phyloP scores from a whole-genome alignment of 1,140 invertebrate genomes.

The Drosophila subobscura region DNA sequence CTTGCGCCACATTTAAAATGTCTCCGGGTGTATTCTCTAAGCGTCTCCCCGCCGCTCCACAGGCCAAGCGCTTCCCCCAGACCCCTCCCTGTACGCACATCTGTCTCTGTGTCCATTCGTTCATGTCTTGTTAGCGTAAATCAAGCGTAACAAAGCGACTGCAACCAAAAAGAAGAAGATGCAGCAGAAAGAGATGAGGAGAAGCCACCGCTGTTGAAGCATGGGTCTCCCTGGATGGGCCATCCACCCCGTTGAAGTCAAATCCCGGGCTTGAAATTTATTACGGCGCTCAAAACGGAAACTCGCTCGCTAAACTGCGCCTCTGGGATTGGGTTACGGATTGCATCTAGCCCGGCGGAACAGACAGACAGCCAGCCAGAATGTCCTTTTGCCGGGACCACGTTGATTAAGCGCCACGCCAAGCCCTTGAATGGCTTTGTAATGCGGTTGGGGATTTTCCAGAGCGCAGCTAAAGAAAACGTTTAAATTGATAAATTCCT shows the following conservation, averaged over 20 bases:
- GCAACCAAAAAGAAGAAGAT: slow-evolving; percentile 45
- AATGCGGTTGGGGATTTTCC: slow-evolving; percentile 36
- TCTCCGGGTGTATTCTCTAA: slow-evolving; percentile 65
- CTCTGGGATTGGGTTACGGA: slow-evolving; percentile 61
- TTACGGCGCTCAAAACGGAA: slow-evolving; percentile 71
- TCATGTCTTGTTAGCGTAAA: slow-evolving; percentile 82
- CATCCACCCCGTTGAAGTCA: slow-evolving; percentile 41
- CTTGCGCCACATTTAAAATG: slow-evolving; percentile 81
- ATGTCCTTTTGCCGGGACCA: slow-evolving; percentile 42
- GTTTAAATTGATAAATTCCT: slow-evolving; percentile 52
- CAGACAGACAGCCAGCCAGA: slow-evolving; percentile 30
- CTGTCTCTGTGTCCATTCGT: slow-evolving; percentile 72
- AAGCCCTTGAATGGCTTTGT: slow-evolving; percentile 50
- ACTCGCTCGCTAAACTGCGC: slow-evolving; percentile 71
- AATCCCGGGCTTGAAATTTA: slow-evolving; percentile 70
- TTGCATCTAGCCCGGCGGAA: slow-evolving; percentile 26
- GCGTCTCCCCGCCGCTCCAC: slow-evolving; percentile 7
- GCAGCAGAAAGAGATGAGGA: slow-evolving; percentile 2
- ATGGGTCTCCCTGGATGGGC: slow-evolving; percentile 33
- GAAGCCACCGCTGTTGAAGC: slow-evolving; percentile 32
- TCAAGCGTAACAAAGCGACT: slow-evolving; percentile 79
- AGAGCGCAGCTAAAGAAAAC: slow-evolving; percentile 1
- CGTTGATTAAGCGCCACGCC: slow-evolving; percentile 47
- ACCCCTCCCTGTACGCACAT: slow-evolving; percentile 40
- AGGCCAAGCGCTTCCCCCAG: not conserved